These are phyloP conservation scores for Peromyscus polionotus DNA, from an alignment of 2,113 vertebrate genomes.

Conservation along the genomic window DNA sequence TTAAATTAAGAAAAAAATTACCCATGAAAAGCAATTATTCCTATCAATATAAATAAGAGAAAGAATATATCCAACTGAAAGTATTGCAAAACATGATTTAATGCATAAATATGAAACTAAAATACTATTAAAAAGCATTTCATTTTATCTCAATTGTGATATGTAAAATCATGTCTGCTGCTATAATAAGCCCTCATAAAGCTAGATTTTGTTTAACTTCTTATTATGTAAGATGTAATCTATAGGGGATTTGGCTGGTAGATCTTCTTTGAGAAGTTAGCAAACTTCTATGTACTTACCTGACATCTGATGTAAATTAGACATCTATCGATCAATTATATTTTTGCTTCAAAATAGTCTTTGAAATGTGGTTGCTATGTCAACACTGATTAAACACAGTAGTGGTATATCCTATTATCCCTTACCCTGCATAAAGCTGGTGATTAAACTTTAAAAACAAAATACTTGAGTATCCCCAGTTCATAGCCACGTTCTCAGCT, in stretches of 20 bases:
- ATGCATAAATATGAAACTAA: background rate
- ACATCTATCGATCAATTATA: conserved; percentile 9
- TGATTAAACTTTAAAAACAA: conserved; percentile 59
- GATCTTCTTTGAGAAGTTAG: background rate
- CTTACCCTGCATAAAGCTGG: conserved; percentile 3
- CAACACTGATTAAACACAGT: background rate
- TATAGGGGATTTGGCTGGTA: background rate
- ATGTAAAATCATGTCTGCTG: conserved; percentile 10
- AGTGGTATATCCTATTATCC: background rate
- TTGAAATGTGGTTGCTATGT: conserved; percentile 29
- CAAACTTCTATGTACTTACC: background rate
- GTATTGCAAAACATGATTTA: conserved; percentile 9
- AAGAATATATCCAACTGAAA: background rate
- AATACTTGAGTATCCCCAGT: background rate
- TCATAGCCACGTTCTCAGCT: background rate
- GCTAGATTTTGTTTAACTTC: conserved; percentile 33
- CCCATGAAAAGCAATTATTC: background rate
- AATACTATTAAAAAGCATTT: conserved; percentile 20
- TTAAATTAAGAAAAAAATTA: conserved; percentile 49
- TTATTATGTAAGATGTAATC: conserved; percentile 4
- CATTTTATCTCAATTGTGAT: background rate
- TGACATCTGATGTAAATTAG: conserved; percentile 30
- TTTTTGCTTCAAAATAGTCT: conserved; percentile 56
- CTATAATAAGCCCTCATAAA: conserved; percentile 3
- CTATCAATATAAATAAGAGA: conserved; percentile 8